Evolutionary conservation across 1,140 invertebrate genomes (phyloP), one percentile per base, ranked within the genome.

Genomic region (Paracyclopina nana): DNA sequence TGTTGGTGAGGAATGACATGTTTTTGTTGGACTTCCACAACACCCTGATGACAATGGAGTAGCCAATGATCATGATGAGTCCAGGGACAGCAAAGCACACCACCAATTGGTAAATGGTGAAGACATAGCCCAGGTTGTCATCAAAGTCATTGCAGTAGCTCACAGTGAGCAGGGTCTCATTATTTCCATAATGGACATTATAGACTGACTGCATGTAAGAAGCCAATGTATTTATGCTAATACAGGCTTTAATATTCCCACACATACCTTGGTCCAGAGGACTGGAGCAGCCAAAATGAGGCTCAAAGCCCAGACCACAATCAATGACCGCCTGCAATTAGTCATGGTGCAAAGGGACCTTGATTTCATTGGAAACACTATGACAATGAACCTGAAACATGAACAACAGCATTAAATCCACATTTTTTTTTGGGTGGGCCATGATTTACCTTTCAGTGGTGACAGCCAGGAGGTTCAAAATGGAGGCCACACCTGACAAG

Each of bases 381-480:
- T 68, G 6, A 67, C 65, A 11, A 67, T 57, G 43, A 64, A 68
- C 54, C 65, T 67, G 51, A n/a, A n/a, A n/a, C n/a, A n/a, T 11
- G 56, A 57, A 55, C 31, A 51, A 54, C 49, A 55, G n/a, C n/a
- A 30, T 9, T 9, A 30, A 30, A 30, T 52, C 58, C 58, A 64
- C 66, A 11, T 57, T 59, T 24, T 56, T 56, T 26, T 54, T 60
- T 60, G n/a, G n/a, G n/a, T n/a, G n/a, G n/a, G n/a, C n/a, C n/a
- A n/a, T n/a, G n/a, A n/a, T n/a, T n/a, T 55, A 65, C 64, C 65
- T 65, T 58, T 67, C 65, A 3, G 65, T 53, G 52, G 63, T 67
- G 24, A 66, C 61, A 14, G 61, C 62, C 6, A 66, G 61, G 4
- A 67, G 54, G 50, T 66, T 67, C 8, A 67, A 57, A 3, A 66